Evolutionary conservation across 1,140 invertebrate species (phyloP), one percentile per base, ranked within the genome.

Genomic region (Probaryconus sp.): DNA sequence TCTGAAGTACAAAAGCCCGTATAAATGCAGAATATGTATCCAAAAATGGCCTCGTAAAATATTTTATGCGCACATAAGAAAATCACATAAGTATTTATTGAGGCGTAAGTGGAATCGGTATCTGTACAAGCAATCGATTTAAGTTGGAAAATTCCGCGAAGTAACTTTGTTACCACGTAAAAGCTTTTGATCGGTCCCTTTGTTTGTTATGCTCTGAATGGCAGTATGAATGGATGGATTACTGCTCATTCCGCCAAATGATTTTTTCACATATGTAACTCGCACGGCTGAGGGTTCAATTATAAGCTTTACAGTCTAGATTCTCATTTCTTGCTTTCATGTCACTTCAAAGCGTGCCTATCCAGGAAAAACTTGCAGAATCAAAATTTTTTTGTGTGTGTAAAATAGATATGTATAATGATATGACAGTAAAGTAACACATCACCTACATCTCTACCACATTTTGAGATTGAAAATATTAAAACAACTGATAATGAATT

Each of bases 111-210:
- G 38, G 55, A 68, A 60, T 61, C 47, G 43, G 40, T 58, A 64
- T 72, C 68, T 50, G 51, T 24, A 48, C 42, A 48, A 58, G 6
- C 37, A 55, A 70, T 75, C 43, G 61, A 35, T 43, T 30, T 13
- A 67, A 72, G 65, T 42, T 63, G 58, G 21, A 75, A 78, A 76
- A 68, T 51, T 43, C 58, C 42, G 48, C 50, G 35, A 47, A 53
- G 56, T 45, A 70, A 80, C 78, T 82, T 68, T 81, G 80, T 81
- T 69, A 60, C 20, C 47, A 53, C 53, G 65, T 61, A 28, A 70
- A 70, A 76, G 78, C 77, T 79, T 82, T 81, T 81, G 81, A 83
- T 81, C 60, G 69, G 43, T 35, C 40, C 64, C 69, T 80, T 83
- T 83, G 80, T 82, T 83, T 79, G 72, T 77, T 45, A 60, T 64